Evolutionary conservation across 1,140 invertebrate genomes (phyloP).

Genomic region (Aphaenogaster rudis): DNA sequence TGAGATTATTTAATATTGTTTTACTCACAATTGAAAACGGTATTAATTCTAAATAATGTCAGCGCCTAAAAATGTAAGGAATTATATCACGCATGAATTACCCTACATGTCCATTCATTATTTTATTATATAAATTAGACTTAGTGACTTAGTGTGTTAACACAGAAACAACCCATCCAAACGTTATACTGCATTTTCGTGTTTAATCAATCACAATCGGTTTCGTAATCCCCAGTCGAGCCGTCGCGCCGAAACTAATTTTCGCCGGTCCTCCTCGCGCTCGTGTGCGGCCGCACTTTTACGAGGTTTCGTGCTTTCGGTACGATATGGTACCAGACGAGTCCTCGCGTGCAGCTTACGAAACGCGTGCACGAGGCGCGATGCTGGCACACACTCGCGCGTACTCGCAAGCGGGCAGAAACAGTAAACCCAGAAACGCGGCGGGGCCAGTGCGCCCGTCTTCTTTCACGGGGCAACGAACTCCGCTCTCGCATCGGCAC

Average conservation of each 20-base stretch:
- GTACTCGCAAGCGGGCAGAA: slow-evolving; percentile 62
- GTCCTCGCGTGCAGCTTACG: slow-evolving; percentile 56
- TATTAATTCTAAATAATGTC: background rate
- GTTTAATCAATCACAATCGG: slow-evolving; percentile 13
- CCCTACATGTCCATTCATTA: background rate
- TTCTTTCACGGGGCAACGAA: slow-evolving; percentile 84
- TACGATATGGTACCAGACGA: slow-evolving; percentile 34
- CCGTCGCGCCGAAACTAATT: slow-evolving; percentile 32
- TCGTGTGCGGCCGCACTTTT: background rate
- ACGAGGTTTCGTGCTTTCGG: slow-evolving; percentile 46
- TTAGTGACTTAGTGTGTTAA: background rate
- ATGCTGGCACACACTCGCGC: slow-evolving; percentile 58
- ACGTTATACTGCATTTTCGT: background rate
- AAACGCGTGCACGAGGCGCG: slow-evolving; percentile 42
- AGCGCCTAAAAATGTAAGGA: background rate
- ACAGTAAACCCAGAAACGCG: slow-evolving; percentile 81
- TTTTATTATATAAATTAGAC: background rate
- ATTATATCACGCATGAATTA: background rate
- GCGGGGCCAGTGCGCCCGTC: slow-evolving; percentile 74
- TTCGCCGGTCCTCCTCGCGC: background rate
- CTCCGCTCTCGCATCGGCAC: slow-evolving; percentile 73
- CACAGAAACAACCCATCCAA: background rate
- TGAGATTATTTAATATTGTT: too few relatives aligned
- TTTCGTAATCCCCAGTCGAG: slow-evolving; percentile 10
- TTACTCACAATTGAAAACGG: background rate